Evolutionary conservation across 1,140 invertebrate species (phyloP), one percentile per base, ranked within the genome.

Genomic region (Pissodes strobi): DNA sequence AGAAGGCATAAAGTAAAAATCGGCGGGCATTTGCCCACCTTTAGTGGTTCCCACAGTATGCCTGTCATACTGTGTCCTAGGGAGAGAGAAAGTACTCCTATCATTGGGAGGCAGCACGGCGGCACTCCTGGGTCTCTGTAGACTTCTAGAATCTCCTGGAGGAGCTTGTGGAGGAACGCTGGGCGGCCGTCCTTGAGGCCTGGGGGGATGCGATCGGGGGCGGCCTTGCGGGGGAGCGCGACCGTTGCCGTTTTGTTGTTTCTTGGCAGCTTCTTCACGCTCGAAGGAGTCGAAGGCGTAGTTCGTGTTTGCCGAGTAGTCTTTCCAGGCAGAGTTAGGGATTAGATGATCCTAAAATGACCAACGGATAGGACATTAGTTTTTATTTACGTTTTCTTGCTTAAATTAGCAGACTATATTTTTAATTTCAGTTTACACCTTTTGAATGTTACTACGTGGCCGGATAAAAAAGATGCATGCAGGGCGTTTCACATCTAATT

Each of bases 1-100:
- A 23, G 92, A 94, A 12, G 93, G 93, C 92, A 95, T 95, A 76
- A 95, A 95, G 78, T 95, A 96, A 79, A 95, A 95, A 79, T 96
- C 93, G 0, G 93, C 76, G 67, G 75, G 75, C 76, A 76, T 72
- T 62, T 45, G 67, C 65, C 56, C 69, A 57, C 64, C 72, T 69
- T 58, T 58, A 15, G 22, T 79, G 69, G 65, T 76, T 63, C 12
- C 78, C 57, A 3, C 78, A 72, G 30, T 79, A 76, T 51, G 82
- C 76, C 52, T 80, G 62, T 62, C 82, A 77, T 72, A 84, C 8
- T 75, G 74, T 5, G 77, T 79, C 49, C 81, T 73, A 9, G 81
- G 82, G 27, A 82, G 69, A 0, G 82, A 82, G 56, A 82, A 77
- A 59, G 84, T 79, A 72, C 69, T 79, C 1, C 80, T 65, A 23